These are phyloP conservation scores for Grapholita molesta DNA, from an alignment of 1,140 invertebrate genomes.

Conservation along the genomic window DNA sequence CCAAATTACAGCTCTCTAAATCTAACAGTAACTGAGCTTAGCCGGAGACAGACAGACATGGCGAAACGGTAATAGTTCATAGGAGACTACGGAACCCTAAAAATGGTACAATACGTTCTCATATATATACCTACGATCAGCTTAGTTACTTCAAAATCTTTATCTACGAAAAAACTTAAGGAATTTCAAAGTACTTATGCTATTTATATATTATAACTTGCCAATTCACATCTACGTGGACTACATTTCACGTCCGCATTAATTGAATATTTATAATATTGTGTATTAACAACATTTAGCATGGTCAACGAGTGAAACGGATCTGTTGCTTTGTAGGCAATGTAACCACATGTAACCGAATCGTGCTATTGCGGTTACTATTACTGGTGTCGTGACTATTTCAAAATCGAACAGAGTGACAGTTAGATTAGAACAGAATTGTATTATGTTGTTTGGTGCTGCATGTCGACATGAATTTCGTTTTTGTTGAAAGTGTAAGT, in stretches of 20 bases:
- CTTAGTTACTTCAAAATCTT: too few species aligned
- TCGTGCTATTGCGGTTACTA: slow-evolving; percentile 4
- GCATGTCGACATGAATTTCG: not conserved
- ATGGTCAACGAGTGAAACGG: not conserved
- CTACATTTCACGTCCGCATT: not conserved
- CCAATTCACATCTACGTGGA: too few species aligned
- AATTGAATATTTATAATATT: not conserved
- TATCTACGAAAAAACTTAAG: too few species aligned
- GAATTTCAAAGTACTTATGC: too few species aligned
- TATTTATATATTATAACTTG: too few species aligned
- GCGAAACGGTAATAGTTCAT: too few species aligned
- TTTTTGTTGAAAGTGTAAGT: not conserved
- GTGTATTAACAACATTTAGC: not conserved
- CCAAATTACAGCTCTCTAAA: too few species aligned
- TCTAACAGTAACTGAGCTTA: too few species aligned
- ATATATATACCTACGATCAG: too few species aligned
- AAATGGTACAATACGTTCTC: too few species aligned
- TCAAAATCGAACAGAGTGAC: slow-evolving; percentile 7
- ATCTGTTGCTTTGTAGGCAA: slow-evolving; percentile 2
- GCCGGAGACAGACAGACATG: too few species aligned
- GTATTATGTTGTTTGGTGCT: not conserved
- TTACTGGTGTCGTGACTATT: not conserved
- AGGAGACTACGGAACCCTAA: too few species aligned
- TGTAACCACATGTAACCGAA: slow-evolving; percentile 12
- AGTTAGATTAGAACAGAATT: not conserved